phyloP scores from a whole-genome alignment of 2,888 invertebrate genomes.

The Cepaea hortensis region DNA sequence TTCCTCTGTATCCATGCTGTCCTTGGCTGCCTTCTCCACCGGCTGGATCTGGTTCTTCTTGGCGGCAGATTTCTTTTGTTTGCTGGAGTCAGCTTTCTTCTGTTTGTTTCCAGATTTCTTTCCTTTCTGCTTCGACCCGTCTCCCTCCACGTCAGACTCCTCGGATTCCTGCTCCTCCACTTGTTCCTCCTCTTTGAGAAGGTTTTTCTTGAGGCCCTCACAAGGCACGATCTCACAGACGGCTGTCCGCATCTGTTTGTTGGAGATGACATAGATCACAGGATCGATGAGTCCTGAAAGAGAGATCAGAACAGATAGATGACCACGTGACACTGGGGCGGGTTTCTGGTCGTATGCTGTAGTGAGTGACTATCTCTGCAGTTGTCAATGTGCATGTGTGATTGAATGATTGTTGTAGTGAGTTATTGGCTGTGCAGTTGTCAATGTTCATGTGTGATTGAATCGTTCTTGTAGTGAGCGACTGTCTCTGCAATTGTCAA shows the following conservation, averaged over 20 bases:
- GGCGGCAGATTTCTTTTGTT: background rate
- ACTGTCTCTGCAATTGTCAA: no score
- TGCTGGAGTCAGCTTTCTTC: conserved; percentile 4
- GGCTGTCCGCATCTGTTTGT: conserved; percentile 64
- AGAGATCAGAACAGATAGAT: conserved; percentile 41
- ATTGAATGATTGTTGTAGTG: no score
- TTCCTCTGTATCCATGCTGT: background rate
- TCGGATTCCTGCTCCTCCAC: conserved; percentile 43
- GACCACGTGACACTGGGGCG: no score
- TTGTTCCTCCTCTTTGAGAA: conserved; percentile 46
- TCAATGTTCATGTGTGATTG: no score
- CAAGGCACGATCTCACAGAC: conserved; percentile 59
- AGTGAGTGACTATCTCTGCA: no score
- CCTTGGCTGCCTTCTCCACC: conserved; percentile 17
- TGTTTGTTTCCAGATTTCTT: background rate
- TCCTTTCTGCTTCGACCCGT: conserved; percentile 8
- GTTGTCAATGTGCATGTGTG: no score
- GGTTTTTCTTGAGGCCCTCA: conserved; percentile 35
- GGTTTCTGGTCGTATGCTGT: no score
- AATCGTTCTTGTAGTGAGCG: no score
- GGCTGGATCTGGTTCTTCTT: conserved; percentile 32
- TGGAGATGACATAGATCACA: conserved; percentile 67
- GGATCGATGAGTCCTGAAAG: conserved; percentile 69
- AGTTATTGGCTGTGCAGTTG: no score
- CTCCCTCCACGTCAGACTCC: conserved; percentile 49